Evolutionary conservation across 2,113 vertebrate genomes (phyloP).

Genomic region (Eolophus roseicapilla): DNA sequence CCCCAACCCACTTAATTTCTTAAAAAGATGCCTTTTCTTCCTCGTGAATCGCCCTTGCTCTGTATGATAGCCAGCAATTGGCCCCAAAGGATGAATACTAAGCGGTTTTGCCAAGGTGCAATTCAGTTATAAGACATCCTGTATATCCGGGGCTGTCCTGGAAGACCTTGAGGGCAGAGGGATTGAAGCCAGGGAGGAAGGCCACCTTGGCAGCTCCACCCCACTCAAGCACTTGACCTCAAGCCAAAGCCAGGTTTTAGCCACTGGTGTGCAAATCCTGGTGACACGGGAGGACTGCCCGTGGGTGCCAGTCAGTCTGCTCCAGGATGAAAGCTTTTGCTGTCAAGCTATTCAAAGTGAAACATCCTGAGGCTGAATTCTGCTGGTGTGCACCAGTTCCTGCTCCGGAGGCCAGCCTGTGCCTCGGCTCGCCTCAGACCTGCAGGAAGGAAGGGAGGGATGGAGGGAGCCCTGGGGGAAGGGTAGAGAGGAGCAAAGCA

Average conservation of each 20-base stretch:
- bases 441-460: neutral
- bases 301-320: neutral
- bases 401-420: neutral
- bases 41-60: neutral
- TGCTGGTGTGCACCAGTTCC: neutral
- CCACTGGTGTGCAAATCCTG: neutral
- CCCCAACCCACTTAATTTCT: neutral
- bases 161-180: neutral
- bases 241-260: neutral
- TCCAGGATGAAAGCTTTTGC: neutral
- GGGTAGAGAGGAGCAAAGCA: neutral
- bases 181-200: neutral
- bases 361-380: neutral
- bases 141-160: neutral
- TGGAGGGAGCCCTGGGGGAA: neutral
- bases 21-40: constrained; percentile 4
- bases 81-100: neutral
- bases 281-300: rapidly evolving
- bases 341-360: neutral
- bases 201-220: neutral
- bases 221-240: rapidly evolving
- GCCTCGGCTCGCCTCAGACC: neutral
- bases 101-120: constrained; percentile 23
- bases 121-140: neutral
- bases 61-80: neutral